A percentile compares a stretch with the other conserved stretches of the same genome.
Conservation (phyloP, 2,113 vertebrate genomes). For the Microcebus griseorufus region DNA sequence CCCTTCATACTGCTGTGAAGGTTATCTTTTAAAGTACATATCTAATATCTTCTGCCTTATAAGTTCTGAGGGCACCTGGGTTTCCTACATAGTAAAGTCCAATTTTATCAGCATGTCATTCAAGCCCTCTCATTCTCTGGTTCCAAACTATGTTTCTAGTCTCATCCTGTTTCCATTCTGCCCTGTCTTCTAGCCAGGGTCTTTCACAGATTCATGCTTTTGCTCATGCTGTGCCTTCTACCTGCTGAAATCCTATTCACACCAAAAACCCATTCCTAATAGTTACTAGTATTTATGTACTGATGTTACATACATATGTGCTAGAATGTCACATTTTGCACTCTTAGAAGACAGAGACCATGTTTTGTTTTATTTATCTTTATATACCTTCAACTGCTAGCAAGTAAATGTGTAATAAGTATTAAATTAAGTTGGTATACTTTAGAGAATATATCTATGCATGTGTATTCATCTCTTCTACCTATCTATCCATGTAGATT, state of each 20-base stretch:
- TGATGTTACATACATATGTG: not conserved
- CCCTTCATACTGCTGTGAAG: not conserved
- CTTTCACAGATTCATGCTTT: not conserved
- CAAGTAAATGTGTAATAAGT: not conserved
- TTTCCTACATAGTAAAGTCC: not conserved
- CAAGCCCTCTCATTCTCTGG: not conserved
- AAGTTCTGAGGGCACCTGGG: not conserved
- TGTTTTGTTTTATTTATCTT: conserved; percentile 27
- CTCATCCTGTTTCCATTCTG: not conserved
- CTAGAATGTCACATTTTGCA: not conserved
- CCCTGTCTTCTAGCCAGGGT: not conserved
- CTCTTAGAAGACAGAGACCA: not conserved
- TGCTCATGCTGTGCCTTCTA: not conserved
- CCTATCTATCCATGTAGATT: not conserved
- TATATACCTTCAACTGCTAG: not conserved
- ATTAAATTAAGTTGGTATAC: not conserved
- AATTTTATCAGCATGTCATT: not conserved
- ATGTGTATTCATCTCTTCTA: not conserved
- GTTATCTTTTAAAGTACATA: not conserved
- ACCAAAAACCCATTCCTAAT: not conserved
- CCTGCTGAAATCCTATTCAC: not conserved
- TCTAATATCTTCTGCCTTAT: conserved; percentile 13
- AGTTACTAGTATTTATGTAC: not conserved
- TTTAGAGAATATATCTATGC: not conserved
- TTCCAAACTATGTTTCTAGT: not conserved